phyloP scores from a whole-genome alignment of 2,888 invertebrate species.

The Oscheius myriophilus region DNA sequence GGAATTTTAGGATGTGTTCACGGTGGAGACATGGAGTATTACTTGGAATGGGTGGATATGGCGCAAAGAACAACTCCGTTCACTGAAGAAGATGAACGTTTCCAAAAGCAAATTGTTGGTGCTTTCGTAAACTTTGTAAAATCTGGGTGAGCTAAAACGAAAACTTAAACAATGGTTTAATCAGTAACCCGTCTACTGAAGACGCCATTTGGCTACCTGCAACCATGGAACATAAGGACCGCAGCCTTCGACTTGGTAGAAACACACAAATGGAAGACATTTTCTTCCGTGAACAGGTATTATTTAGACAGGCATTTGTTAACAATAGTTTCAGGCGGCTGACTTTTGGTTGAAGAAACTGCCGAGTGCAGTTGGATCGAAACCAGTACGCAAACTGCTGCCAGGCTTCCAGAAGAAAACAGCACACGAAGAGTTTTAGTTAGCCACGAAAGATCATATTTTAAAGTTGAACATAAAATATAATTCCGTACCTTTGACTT shows the following conservation, averaged over 20 bases:
- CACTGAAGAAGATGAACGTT: constrained; percentile 40
- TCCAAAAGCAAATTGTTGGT: constrained; percentile 32
- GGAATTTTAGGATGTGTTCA: too few species aligned
- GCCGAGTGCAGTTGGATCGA: neutral
- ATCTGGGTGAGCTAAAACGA: constrained; percentile 28
- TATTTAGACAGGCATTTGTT: neutral
- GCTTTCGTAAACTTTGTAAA: constrained; percentile 43
- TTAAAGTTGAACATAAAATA: too few species aligned
- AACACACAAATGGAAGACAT: neutral
- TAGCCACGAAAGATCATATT: too few species aligned
- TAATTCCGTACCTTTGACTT: too few species aligned
- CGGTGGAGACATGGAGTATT: too few species aligned
- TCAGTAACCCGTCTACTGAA: neutral
- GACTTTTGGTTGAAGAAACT: constrained; percentile 26
- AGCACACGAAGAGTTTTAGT: too few species aligned
- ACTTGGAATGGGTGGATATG: constrained; percentile 27
- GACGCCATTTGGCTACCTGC: neutral
- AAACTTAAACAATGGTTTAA: neutral
- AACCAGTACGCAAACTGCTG: too few species aligned
- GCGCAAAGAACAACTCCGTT: constrained; percentile 41
- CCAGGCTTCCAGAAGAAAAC: too few species aligned
- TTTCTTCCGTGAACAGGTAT: neutral
- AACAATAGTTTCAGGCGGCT: constrained; percentile 6
- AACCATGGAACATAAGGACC: neutral
- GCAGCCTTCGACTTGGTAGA: neutral